Evolutionary conservation across 2,888 invertebrate genomes (phyloP), one percentile per base, ranked within the genome.

Genomic region (Patella pellucida): DNA sequence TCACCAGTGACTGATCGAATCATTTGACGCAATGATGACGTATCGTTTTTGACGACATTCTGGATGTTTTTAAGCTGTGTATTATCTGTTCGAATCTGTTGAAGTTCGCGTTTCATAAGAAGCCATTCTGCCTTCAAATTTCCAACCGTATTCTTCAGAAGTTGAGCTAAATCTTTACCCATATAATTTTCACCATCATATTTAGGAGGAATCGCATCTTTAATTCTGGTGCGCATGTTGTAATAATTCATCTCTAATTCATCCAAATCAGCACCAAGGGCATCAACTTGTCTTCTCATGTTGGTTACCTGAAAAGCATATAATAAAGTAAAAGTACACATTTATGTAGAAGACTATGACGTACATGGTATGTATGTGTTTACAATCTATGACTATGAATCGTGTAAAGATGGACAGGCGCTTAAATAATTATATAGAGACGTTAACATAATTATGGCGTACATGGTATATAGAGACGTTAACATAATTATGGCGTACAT

Each of bases 71-170:
- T 79, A 50, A 85, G 41, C 16, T 82, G 79, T 1, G 76, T 72
- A 9, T 77, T 82, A 41, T 86, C 86, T 16, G 82, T 75, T 73
- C 84, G 81, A 15, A 89, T 75, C 9, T 85, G 81, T 52, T 87
- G 84, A 15, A 89, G 79, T 69, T 90, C 87, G 19, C 90, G 80
- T 76, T 89, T 90, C 74, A 90, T 81, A 14, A 90, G 79, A 31
- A 90, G 78, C 90, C 89, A 90, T 73, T 90, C 90, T 0, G 89
- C 87, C 78, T 88, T 89, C 72, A 90, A 78, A 81, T 90, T 89
- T 7, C 87, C 85, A 0, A 90, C 86, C 52, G 84, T 83, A 73
- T 78, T 80, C 69, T 80, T 78, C 68, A 80, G 69, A 74, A 76
- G 71, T 11, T 71, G 31, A 15, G 74, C 74, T 68, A 80, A 56